phyloP scores from a whole-genome alignment of 2,888 invertebrate genomes.

The Gerosis bhagava region DNA sequence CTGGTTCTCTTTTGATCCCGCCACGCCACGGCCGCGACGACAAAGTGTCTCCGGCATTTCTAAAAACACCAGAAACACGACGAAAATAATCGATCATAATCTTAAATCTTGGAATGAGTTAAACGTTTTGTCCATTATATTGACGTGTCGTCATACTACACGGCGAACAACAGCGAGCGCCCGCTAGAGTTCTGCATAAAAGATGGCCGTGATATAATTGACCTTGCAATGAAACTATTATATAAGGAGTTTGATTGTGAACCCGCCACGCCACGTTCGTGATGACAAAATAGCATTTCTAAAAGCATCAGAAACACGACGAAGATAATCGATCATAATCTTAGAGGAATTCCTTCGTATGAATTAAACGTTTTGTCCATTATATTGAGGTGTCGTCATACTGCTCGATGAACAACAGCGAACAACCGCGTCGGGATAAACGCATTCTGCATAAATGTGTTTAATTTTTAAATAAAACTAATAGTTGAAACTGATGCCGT shows the following conservation, averaged over 20 bases:
- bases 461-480: no score
- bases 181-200: no score
- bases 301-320: constrained; percentile 65
- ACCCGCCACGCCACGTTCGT: constrained; percentile 68
- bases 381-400: constrained; percentile 6
- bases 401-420: no score
- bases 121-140: constrained; percentile 12
- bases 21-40: constrained; percentile 65
- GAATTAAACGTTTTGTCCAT: constrained; percentile 16
- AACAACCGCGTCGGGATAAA: no score
- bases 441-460: no score
- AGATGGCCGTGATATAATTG: no score
- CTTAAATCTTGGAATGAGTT: constrained; percentile 50
- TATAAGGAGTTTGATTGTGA: constrained; percentile 72
- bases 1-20: constrained; percentile 72
- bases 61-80: constrained; percentile 66
- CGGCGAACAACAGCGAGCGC: no score
- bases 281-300: constrained; percentile 70
- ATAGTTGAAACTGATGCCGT: no score
- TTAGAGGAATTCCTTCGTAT: constrained; percentile 53
- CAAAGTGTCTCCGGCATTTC: constrained; percentile 67
- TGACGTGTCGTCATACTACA: constrained; percentile 3
- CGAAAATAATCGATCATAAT: constrained; percentile 78
- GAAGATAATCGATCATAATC: constrained; percentile 77
- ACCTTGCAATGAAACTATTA: no score